Evolutionary conservation across 2,797 vertebrate species (phyloP).

Genomic region (Oreochromis mossambicus): DNA sequence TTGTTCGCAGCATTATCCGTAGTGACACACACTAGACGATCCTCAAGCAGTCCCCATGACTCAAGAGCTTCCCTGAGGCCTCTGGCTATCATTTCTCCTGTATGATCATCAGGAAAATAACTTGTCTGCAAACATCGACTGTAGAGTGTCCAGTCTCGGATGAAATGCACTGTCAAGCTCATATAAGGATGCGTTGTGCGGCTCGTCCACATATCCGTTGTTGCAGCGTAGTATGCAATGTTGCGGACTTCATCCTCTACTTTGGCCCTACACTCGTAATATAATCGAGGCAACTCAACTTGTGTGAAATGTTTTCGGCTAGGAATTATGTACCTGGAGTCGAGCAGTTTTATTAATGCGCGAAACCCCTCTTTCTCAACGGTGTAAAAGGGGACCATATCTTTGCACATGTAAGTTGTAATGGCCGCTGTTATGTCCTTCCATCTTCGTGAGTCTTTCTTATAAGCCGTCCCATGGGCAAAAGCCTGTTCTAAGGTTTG

Average conservation of each 20-base stretch:
- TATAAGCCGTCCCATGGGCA: rapidly evolving
- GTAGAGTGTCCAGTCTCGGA: rapidly evolving
- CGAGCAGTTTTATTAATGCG: not conserved
- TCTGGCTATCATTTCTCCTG: not conserved
- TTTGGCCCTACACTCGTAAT: rapidly evolving
- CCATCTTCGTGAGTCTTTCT: rapidly evolving
- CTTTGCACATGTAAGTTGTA: not conserved
- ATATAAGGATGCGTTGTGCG: rapidly evolving
- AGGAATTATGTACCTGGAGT: not conserved
- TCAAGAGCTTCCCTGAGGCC: not conserved
- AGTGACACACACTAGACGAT: not conserved
- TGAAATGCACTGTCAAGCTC: not conserved
- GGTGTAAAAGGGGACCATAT: not conserved
- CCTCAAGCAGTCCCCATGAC: not conserved
- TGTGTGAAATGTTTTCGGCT: not conserved
- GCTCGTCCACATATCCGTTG: not conserved
- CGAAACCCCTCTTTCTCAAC: rapidly evolving
- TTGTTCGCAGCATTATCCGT: not conserved
- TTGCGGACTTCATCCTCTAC: rapidly evolving
- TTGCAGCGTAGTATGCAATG: not conserved
- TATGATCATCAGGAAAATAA: not conserved
- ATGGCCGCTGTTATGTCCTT: not conserved
- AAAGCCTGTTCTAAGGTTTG: not conserved
- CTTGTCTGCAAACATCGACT: not conserved
- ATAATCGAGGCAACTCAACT: not conserved